These are phyloP conservation scores for Motacilla alba DNA, from an alignment of 2,113 vertebrate genomes.

Conservation along the genomic window DNA sequence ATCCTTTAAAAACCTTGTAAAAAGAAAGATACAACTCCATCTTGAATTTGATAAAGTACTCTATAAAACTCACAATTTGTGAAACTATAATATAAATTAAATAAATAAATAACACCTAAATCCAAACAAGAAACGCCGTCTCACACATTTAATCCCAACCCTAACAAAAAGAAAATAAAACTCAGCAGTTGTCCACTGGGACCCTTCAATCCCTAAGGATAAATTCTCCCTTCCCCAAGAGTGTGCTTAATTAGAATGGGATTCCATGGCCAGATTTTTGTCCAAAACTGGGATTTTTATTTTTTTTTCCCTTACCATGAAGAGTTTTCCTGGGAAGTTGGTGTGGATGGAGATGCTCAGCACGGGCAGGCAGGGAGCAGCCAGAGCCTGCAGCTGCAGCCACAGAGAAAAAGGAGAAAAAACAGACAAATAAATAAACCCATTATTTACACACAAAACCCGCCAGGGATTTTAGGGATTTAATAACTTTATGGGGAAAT, in stretches of 20 bases:
- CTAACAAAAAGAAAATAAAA: background rate
- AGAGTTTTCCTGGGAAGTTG: background rate
- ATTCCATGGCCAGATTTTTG: background rate
- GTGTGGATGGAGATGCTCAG: background rate
- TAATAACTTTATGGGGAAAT: background rate
- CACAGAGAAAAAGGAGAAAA: fast-evolving
- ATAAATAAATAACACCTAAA: background rate
- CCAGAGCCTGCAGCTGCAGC: background rate
- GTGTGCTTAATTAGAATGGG: fast-evolving
- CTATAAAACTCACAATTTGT: background rate
- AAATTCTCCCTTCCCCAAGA: background rate
- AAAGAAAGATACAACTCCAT: background rate
- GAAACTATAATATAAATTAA: background rate
- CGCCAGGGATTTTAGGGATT: background rate
- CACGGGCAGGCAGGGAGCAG: background rate
- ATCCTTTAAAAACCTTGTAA: background rate
- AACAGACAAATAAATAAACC: background rate
- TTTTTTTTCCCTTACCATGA: background rate
- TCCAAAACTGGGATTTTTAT: background rate
- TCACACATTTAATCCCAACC: background rate
- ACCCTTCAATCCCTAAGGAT: fast-evolving
- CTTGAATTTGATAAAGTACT: background rate
- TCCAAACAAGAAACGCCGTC: background rate
- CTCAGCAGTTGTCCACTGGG: background rate
- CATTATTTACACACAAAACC: background rate